Conservation (phyloP, 2,888 invertebrate genomes). For the Lasioglossum lativentre region DNA sequence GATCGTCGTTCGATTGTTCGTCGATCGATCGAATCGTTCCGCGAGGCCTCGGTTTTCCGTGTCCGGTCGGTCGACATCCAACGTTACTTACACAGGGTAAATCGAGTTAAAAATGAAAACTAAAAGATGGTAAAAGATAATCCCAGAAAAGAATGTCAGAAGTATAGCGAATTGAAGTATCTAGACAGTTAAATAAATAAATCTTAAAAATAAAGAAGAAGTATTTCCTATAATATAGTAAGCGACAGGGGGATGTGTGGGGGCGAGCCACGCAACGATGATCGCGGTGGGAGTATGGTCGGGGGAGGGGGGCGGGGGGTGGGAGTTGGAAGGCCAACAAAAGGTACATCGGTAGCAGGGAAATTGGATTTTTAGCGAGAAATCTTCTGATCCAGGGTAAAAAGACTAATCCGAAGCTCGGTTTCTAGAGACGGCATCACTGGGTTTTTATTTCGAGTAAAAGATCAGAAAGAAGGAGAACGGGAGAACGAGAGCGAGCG, state of each 20-base stretch:
- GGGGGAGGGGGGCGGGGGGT: constrained; percentile 42
- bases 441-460: constrained; percentile 38
- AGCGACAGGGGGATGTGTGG: constrained; percentile 50
- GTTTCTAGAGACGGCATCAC: constrained; percentile 71
- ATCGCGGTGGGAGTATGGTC: constrained; percentile 36
- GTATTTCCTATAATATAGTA: constrained; percentile 79
- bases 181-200: constrained; percentile 74
- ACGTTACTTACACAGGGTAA: constrained; percentile 83
- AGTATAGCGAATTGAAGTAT: constrained; percentile 75
- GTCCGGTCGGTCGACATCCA: constrained; percentile 74
- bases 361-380: constrained; percentile 80
- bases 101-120: constrained; percentile 63
- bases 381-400: constrained; percentile 83
- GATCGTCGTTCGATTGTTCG: background rate
- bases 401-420: constrained; percentile 78
- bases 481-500: background rate
- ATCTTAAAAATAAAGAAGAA: constrained; percentile 53
- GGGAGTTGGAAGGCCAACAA: constrained; percentile 36
- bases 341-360: constrained; percentile 75
- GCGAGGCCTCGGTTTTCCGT: constrained; percentile 57
- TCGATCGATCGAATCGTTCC: background rate
- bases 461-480: background rate
- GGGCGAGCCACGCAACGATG: constrained; percentile 45
- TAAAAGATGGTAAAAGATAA: constrained; percentile 70
- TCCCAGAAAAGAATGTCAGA: constrained; percentile 74